Conservation (phyloP, 2,797 vertebrate genomes). For the Semaprochilodus insignis region DNA sequence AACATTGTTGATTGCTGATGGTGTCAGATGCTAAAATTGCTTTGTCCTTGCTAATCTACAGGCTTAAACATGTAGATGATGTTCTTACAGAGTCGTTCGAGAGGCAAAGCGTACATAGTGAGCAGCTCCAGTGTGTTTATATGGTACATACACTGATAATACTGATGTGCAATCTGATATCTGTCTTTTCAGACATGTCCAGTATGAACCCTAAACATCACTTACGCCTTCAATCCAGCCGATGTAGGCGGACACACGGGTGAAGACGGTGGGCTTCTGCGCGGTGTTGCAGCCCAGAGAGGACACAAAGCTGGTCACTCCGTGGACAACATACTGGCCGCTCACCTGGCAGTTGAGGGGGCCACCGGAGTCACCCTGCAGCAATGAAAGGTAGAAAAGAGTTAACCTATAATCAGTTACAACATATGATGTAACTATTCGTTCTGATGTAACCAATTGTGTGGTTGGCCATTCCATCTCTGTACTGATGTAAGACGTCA, state of each 20-base stretch:
- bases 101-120: no score
- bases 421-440: no score
- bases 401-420: background rate
- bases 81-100: no score
- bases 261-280: slow-evolving; percentile 83
- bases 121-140: background rate
- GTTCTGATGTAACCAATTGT: no score
- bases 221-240: slow-evolving; percentile 87
- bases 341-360: slow-evolving; percentile 86
- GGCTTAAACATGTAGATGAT: no score
- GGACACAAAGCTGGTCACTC: slow-evolving; percentile 92
- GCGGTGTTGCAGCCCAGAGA: slow-evolving; percentile 81
- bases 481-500: no score
- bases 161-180: background rate
- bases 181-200: background rate
- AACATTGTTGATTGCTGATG: background rate
- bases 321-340: slow-evolving; percentile 82
- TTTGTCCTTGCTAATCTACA: background rate
- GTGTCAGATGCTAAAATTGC: background rate
- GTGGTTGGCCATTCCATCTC: no score
- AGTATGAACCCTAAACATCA: slow-evolving; percentile 44
- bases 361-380: slow-evolving; percentile 90
- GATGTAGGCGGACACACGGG: slow-evolving; percentile 81
- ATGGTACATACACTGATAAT: background rate
- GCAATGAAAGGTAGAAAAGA: background rate